These are phyloP conservation scores for Antidorcas marsupialis DNA, from an alignment of 2,113 vertebrate species.

Conservation along the genomic window DNA sequence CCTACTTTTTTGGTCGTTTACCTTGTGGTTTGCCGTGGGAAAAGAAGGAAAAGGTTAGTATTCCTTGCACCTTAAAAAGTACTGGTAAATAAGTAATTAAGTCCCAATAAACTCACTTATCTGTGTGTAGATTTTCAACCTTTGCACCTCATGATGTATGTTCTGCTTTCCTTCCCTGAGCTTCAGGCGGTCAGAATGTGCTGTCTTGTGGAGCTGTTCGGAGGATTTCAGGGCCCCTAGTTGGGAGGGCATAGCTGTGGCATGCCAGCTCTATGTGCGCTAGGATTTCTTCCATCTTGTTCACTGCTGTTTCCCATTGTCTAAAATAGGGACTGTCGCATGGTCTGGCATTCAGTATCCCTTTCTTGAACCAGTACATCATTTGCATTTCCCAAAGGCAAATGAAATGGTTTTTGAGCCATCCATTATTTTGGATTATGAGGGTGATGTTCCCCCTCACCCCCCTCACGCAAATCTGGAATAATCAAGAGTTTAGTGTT, in stretches of 20 bases:
- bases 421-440: not conserved
- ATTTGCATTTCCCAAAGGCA: not conserved
- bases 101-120: not conserved
- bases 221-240: not conserved
- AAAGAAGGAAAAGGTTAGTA: not conserved
- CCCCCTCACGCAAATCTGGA: not conserved
- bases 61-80: not conserved
- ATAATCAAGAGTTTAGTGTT: not conserved
- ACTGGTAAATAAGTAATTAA: not conserved
- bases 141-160: not conserved
- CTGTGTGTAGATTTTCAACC: not conserved
- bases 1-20: not conserved
- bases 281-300: not conserved
- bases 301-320: not conserved
- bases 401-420: not conserved
- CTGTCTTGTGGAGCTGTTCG: not conserved
- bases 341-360: not conserved
- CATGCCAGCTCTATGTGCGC: not conserved
- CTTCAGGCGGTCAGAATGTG: not conserved
- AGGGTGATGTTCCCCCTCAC: not conserved
- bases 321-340: not conserved
- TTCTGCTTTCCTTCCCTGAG: not conserved
- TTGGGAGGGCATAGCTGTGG: not conserved
- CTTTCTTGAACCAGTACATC: not conserved
- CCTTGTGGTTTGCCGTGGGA: not conserved